Evolutionary conservation across 2,797 vertebrate species (phyloP), one percentile per base, ranked within the genome.

Genomic region (Urocyon cinereoargenteus): DNA sequence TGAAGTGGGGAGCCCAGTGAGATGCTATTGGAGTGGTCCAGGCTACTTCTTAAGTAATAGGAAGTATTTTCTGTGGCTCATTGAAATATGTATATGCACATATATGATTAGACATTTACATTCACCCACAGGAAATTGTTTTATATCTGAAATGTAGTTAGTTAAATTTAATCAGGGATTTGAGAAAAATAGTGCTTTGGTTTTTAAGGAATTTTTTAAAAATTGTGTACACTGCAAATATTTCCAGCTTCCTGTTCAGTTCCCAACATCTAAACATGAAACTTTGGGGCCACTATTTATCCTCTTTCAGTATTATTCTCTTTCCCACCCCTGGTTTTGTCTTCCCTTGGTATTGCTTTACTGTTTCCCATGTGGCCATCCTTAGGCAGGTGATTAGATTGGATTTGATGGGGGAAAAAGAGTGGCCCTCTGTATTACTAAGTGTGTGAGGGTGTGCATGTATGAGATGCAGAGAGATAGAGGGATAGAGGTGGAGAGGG

Each of bases 91-190:
- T 72, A 75, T 3, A 28, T 19, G 53, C 14, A 64, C 36, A 3
- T 24, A 26, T 61, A 24, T n/a, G 24, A 31, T 66, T 70, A 70
- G 14, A 91, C 51, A 93, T 61, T 59, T 34, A 31, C 49, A 21
- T 53, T 13, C 12, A 34, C 36, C 18, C 59, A 86, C 45, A 84
- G 70, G 59, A 15, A 70, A n/a, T 84, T 75, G 21, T 57, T 86
- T 89, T 83, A 12, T 49, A 61, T 82, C 92, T 86, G 85, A 92
- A 94, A 91, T 85, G 31, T 5, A 70, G 40, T 78, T 86, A 85
- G 68, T 91, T 94, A 68, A 82, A 53, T 72, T 14, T 82, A 72
- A 86, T 57, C 49, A 64, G 10, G 15, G 9, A 68, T 36, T 94
- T 83, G n/a, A 83, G 51, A 21, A 81, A 94, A 96, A 57, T 15